Evolutionary conservation across 2,797 vertebrate species (phyloP).

Genomic region (Brotula barbata): DNA sequence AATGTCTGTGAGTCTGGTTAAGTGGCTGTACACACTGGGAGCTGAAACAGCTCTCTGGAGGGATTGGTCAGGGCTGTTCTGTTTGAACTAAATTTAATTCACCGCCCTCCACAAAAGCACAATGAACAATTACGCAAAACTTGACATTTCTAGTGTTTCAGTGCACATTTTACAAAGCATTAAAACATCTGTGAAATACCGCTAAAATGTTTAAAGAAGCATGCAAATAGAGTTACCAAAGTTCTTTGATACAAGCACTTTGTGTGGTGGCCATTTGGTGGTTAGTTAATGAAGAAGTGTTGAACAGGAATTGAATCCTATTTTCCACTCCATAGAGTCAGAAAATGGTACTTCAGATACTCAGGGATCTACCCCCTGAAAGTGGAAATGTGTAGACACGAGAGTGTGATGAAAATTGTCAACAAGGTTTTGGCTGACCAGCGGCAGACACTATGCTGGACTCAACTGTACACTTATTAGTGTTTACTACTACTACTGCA

Average conservation of each 20-base stretch:
- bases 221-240: conserved; percentile 73
- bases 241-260: conserved; percentile 76
- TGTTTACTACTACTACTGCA: conserved; percentile 1
- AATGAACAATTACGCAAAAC: conserved; percentile 68
- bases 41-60: conserved; percentile 79
- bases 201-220: conserved; percentile 70
- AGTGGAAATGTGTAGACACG: conserved; percentile 78
- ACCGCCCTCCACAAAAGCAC: conserved; percentile 48
- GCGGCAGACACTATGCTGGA: conserved; percentile 36
- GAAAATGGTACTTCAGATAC: conserved; percentile 83
- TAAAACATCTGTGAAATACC: conserved; percentile 63
- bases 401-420: conserved; percentile 74
- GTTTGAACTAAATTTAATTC: conserved; percentile 72
- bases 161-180: conserved; percentile 49
- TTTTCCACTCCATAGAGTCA: conserved; percentile 82
- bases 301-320: conserved; percentile 81
- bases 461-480: conserved; percentile 26
- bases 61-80: conserved; percentile 76
- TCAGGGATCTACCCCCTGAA: conserved; percentile 80
- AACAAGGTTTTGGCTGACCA: conserved; percentile 67
- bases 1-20: conserved; percentile 91
- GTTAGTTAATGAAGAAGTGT: conserved; percentile 82
- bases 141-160: conserved; percentile 65
- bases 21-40: conserved; percentile 85
- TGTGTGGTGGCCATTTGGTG: conserved; percentile 72